Base-by-base conservation (phyloP, 2,888 invertebrate genomes). In the Drosophila setosimentum region DNA sequence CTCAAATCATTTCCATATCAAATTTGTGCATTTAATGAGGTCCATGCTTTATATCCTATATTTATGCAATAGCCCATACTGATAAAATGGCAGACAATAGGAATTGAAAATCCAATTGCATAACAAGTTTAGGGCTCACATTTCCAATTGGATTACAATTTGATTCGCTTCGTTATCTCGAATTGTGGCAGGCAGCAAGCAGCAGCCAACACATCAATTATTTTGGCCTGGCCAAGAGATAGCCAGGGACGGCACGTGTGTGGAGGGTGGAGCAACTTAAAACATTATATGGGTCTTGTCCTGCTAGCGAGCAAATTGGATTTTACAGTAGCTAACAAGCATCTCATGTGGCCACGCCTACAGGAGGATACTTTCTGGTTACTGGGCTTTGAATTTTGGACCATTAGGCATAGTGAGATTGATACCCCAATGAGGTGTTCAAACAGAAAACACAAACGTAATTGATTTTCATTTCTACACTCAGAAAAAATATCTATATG, bases 121-220 rank as follows among this genome's bases (percentile, higher is more conserved):
- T 61, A 76, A 74, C 64, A 59, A 78, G 62, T 57, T 57, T 64
- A 50, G 57, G 32, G 35, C 62, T 66, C 57, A 13, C 16, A 80
- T 76, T 67, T 69, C 60, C 67, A 80, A 71, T 76, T 75, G 42
- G 60, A 62, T 64, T 65, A 40, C 51, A 50, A 60, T 67, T 75
- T 48, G 59, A 67, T 55, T 58, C n/a, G 61, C 63, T 65, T 61
- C 64, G 63, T 71, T 61, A 61, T 57, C 51, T 16, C 21, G 49
- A 57, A 30, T 29, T 40, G 29, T 49, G 45, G n/a, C 54, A 27
- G 51, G 27, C 8, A 24, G n/a, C 54, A 27, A 48, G 27, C 8
- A 24, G 24, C 71, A 68, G 58, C n/a, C 30, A 30, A 35, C 16
- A 13, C 32, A 42, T 33, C 42, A 71, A 71, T 71, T 71, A 71